These are phyloP conservation scores for Macropis europaea DNA, from an alignment of 2,888 invertebrate species.

Conservation along the genomic window DNA sequence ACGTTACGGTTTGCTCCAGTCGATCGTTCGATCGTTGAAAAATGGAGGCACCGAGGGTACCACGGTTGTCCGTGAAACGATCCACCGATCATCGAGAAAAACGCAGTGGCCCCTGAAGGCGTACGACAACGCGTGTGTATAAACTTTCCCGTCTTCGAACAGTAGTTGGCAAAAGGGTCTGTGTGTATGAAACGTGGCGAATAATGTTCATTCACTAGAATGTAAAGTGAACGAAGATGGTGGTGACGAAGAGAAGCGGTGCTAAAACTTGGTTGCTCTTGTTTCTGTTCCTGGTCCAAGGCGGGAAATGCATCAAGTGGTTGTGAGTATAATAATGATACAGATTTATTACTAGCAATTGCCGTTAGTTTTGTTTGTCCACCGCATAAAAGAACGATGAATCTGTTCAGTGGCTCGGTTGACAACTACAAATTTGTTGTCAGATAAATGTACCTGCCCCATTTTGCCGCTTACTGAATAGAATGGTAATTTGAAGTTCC, in stretches of 20 bases:
- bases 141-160: not conserved
- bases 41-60: slow-evolving; percentile 9
- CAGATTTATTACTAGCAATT: no score
- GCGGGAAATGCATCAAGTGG: slow-evolving; percentile 78
- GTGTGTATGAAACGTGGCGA: not conserved
- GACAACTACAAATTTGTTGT: no score
- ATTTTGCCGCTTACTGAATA: no score
- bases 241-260: slow-evolving; percentile 58
- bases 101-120: slow-evolving; percentile 22
- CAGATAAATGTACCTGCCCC: no score
- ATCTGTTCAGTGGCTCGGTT: no score
- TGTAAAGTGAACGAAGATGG: slow-evolving; percentile 71
- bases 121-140: not conserved
- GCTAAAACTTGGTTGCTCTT: slow-evolving; percentile 62
- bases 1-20: no score
- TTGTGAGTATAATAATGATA: slow-evolving; percentile 72
- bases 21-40: not conserved
- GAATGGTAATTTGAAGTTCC: no score
- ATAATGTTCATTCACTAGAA: slow-evolving; percentile 56
- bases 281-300: slow-evolving; percentile 68
- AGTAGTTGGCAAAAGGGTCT: not conserved
- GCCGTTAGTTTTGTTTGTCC: no score
- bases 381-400: no score
- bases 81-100: slow-evolving; percentile 27
- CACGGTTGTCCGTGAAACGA: slow-evolving; percentile 8